phyloP scores from a whole-genome alignment of 53 echinoderm and acorn worm genomes.

The Glandiceps talaboti region DNA sequence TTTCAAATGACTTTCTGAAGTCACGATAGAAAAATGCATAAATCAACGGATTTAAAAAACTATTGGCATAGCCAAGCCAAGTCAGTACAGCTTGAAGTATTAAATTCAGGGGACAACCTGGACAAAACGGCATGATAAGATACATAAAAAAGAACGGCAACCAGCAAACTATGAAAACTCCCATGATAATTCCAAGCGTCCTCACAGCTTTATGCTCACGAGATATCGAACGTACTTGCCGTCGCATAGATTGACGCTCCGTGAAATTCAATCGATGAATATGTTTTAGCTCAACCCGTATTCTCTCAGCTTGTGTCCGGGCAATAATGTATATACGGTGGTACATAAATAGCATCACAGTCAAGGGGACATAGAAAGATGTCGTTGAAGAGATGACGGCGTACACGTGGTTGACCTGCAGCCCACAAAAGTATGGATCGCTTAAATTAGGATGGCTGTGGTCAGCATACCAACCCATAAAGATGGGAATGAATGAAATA shows the following conservation, averaged over 20 bases:
- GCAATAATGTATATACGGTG: slow-evolving; percentile 43
- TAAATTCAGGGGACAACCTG: slow-evolving; percentile 15
- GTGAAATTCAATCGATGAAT: neutral
- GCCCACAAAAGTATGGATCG: slow-evolving; percentile 21
- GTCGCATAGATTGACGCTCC: slow-evolving; percentile 7
- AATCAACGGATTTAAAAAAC: slow-evolving; percentile 46
- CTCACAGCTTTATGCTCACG: slow-evolving; percentile 41
- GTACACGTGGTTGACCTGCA: slow-evolving; percentile 32
- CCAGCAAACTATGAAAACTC: slow-evolving; percentile 48
- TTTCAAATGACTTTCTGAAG: slow-evolving; percentile 25
- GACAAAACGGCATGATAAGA: slow-evolving; percentile 41
- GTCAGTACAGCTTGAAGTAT: slow-evolving; percentile 27
- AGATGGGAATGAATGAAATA: slow-evolving; percentile 48
- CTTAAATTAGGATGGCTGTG: neutral
- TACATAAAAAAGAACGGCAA: slow-evolving; percentile 53
- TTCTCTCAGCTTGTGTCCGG: slow-evolving; percentile 33
- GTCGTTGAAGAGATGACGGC: slow-evolving; percentile 41
- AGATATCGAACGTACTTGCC: slow-evolving; percentile 23
- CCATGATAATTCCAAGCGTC: slow-evolving; percentile 46
- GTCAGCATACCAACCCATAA: slow-evolving; percentile 30
- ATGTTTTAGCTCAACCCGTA: neutral
- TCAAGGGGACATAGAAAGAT: slow-evolving; percentile 39
- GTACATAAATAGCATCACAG: slow-evolving; percentile 46
- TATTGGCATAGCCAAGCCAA: slow-evolving; percentile 48
- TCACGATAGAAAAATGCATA: slow-evolving; percentile 34